phyloP scores from a whole-genome alignment of 2,113 vertebrate genomes.

The Salvelinus alpinus region DNA sequence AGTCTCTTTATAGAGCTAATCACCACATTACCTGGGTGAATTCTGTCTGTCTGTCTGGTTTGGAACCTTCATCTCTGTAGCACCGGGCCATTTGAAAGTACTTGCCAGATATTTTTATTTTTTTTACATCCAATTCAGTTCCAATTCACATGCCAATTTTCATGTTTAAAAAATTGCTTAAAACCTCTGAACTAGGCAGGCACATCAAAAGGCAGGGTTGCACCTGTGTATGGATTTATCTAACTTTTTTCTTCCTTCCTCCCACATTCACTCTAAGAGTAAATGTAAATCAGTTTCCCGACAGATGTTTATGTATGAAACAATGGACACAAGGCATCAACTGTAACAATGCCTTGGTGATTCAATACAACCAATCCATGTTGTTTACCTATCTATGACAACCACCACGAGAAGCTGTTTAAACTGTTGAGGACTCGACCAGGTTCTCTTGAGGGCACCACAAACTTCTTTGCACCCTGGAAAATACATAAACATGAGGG shows the following conservation, averaged over 20 bases:
- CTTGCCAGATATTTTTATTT: conserved; percentile 60
- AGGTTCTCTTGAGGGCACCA: conserved; percentile 88
- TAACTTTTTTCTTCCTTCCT: too few species aligned
- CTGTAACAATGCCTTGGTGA: not conserved
- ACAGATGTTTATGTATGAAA: not conserved
- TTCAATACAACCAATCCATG: not conserved
- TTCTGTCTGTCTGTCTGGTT: conserved; percentile 93
- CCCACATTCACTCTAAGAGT: too few species aligned
- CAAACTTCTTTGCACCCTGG: conserved; percentile 96
- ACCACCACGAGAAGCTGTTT: conserved; percentile 98
- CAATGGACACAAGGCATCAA: not conserved
- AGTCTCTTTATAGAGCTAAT: not conserved
- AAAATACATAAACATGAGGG: conserved; percentile 20
- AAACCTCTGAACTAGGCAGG: not conserved
- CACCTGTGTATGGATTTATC: too few species aligned
- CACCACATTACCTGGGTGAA: conserved; percentile 89
- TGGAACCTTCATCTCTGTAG: conserved; percentile 94
- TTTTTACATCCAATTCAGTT: not conserved
- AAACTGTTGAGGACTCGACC: conserved; percentile 94
- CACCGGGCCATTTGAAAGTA: conserved; percentile 97
- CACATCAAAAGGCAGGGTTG: too few species aligned
- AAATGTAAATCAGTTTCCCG: too few species aligned
- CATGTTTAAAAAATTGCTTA: not conserved
- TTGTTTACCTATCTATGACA: conserved; percentile 88
- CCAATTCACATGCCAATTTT: not conserved